These are phyloP conservation scores for Peucedramus taeniatus DNA, from an alignment of 2,113 vertebrate genomes.

Conservation along the genomic window DNA sequence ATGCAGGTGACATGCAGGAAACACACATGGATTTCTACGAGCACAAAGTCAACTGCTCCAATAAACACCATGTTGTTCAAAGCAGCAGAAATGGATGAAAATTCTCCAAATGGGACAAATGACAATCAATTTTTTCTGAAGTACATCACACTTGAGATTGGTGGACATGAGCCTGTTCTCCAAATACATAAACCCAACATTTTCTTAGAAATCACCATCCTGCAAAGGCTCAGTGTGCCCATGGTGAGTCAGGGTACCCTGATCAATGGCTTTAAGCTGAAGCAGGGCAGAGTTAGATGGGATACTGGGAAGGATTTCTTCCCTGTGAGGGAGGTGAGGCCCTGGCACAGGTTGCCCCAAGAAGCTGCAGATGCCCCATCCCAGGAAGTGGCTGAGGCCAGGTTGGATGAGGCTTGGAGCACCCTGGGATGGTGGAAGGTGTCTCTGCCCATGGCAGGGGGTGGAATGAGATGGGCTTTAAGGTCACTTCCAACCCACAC, in stretches of 20 bases:
- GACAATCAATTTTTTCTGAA: not conserved
- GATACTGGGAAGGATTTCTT: not conserved
- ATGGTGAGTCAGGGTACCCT: not conserved
- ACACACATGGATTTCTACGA: not conserved
- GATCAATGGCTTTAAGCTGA: not conserved
- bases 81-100: not conserved
- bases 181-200: not conserved
- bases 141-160: not conserved
- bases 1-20: not conserved
- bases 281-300: not conserved
- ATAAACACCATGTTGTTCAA: accelerated
- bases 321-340: not conserved
- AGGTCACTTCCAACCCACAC: not conserved
- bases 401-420: accelerated
- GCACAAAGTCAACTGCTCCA: not conserved
- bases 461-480: not conserved
- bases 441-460: not conserved
- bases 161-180: not conserved
- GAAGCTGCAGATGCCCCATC: not conserved
- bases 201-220: not conserved
- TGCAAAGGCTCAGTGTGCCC: accelerated
- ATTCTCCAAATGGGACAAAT: not conserved
- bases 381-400: not conserved
- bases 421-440: not conserved
- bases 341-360: not conserved